Evolutionary conservation across 1,140 invertebrate species (phyloP), one percentile per base, ranked within the genome.

Genomic region (Planococcus citri): DNA sequence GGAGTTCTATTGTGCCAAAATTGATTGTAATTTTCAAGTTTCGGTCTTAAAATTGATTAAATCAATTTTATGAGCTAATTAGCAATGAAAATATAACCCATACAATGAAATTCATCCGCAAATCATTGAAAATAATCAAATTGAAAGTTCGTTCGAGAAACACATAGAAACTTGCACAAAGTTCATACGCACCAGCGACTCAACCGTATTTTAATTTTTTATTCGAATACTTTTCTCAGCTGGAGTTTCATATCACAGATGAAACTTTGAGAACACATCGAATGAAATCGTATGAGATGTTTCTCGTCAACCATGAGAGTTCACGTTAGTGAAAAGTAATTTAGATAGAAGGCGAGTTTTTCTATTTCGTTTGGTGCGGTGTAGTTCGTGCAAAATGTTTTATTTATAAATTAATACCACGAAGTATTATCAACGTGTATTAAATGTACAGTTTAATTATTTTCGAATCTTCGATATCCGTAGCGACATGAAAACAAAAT

Each of bases 251-350:
- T 9, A 51, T 20, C 41, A 51, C 41, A 51, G 17, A 51, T 51
- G 17, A 51, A 51, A 51, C n/a, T 9, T 51, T 51, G 17, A 14
- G 41, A 51, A 51, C 41, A 17, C 3, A 9, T 17, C 29, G 29
- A 51, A 17, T 51, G 6, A 51, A 51, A 3, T 51, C 17, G n/a
- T 14, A 20, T 9, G 17, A 64, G 25, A 64, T 25, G 25, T 64
- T 64, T 64, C 60, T 64, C 60, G 60, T 64, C 60, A 10, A 64
- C 60, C 25, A 21, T 64, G 60, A 64, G 60, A 64, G 60, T 64
- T 64, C 60, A 64, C 60, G 60, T 64, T 64, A 64, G 60, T 64
- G 10, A 64, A 64, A 64, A 24, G 60, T 25, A 64, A 64, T 64
- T 27, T 25, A 64, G 60, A 25, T 64, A 25, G 25, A 27, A 25